Evolutionary conservation across 2,113 vertebrate species (phyloP), one percentile per base, ranked within the genome.

Genomic region (Daubentonia madagascariensis): DNA sequence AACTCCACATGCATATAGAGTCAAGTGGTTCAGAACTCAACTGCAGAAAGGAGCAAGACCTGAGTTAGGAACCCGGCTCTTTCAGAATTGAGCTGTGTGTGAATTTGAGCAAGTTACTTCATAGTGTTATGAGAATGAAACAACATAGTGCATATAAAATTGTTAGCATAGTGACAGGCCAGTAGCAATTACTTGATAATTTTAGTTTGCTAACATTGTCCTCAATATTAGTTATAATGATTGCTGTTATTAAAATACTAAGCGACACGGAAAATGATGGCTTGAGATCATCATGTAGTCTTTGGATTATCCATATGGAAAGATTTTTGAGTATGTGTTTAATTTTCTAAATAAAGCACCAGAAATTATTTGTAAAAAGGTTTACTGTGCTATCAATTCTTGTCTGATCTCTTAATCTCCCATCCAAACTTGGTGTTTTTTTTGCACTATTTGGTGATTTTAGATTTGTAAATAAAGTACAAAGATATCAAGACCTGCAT

Each of bases 211-310:
- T 81, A 30, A 59, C 13, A 54, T 52, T 76, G 35, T 87, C 54
- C 35, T 85, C 76, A 57, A 91, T 94, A 59, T 63, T 89, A 94
- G 43, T 84, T 83, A 40, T 67, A 75, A 37, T 48, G 81, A 85
- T 92, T 72, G 43, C n/a, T 95, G n/a, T 67, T 97, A n/a, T 57
- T 80, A 37, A 94, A 98, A 6, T 90, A 88, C 45, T 8, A 54
- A 81, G 11, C 73, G 61, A 93, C 65, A 83, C 25, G 67, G 89
- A 73, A 80, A 94, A 85, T 37, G 57, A 54, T 67, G 13, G 17
- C 48, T 28, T 83, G 25, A 85, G 65, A 81, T 81, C 35, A 43
- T 67, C 20, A 40, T n/a, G 2, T 37, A 50, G 54, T 80, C 30
- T 54, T 57, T 68, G 22, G 14, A 50, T 85, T 91, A 68, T 85